Evolutionary conservation across 2,888 invertebrate species (phyloP).

Genomic region (Liodrosophila aerea): DNA sequence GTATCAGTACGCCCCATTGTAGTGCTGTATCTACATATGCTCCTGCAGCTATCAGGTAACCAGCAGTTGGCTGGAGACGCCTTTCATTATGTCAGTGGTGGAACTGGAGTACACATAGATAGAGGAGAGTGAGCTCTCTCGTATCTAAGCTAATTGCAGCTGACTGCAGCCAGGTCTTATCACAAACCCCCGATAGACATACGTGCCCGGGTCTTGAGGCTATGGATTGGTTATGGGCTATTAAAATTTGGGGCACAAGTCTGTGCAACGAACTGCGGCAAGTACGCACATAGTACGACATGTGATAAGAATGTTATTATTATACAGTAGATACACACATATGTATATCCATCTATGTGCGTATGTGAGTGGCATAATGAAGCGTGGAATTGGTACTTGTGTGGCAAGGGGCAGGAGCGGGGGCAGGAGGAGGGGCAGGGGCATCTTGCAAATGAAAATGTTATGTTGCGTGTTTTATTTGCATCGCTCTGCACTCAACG

Average conservation of each 20-base stretch:
- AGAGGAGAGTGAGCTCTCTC: slow-evolving; percentile 8
- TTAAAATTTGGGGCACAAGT: slow-evolving; percentile 70
- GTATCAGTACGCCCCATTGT: too few relatives aligned
- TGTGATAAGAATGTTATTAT: slow-evolving; percentile 41
- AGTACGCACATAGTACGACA: too few relatives aligned
- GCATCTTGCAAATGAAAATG: slow-evolving; percentile 38
- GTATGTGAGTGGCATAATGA: slow-evolving; percentile 12
- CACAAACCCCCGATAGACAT: slow-evolving; percentile 7
- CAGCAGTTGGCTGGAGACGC: slow-evolving; percentile 40
- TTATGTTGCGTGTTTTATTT: slow-evolving; percentile 38
- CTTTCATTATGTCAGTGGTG: slow-evolving; percentile 50
- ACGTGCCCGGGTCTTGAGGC: slow-evolving; percentile 41
- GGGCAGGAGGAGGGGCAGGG: not conserved
- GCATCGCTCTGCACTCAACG: slow-evolving; percentile 31
- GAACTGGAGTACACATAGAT: slow-evolving; percentile 13
- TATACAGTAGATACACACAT: not conserved
- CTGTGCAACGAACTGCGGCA: slow-evolving; percentile 46
- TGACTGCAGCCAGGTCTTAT: slow-evolving; percentile 34
- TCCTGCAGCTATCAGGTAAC: slow-evolving; percentile 23
- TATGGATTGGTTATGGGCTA: slow-evolving; percentile 75
- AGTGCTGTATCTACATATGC: not conserved
- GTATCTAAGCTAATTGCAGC: slow-evolving; percentile 29
- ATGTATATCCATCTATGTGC: not conserved
- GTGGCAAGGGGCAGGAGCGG: not conserved
- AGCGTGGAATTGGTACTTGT: slow-evolving; percentile 17